These are phyloP conservation scores for Triplophysa siluroides DNA, from an alignment of 2,113 vertebrate species.

Conservation along the genomic window DNA sequence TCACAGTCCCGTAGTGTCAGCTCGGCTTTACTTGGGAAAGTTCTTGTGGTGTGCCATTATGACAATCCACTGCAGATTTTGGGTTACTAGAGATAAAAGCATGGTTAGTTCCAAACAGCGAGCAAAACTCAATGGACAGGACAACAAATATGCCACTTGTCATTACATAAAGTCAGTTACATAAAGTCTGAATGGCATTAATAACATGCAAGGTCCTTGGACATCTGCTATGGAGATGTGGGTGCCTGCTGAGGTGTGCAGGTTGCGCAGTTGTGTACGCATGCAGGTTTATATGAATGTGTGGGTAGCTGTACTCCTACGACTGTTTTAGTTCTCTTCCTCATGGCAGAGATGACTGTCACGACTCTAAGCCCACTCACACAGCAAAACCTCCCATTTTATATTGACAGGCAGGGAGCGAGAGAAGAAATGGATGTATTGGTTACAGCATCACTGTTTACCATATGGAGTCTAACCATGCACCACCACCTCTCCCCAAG, in stretches of 20 bases:
- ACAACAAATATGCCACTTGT: too few species aligned
- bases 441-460: slow-evolving; percentile 4
- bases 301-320: slow-evolving; percentile 46
- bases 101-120: too few species aligned
- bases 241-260: slow-evolving; percentile 35
- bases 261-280: slow-evolving; percentile 14
- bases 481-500: background rate
- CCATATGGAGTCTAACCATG: slow-evolving; percentile 18
- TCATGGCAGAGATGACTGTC: slow-evolving; percentile 63
- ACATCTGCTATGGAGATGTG: slow-evolving; percentile 57
- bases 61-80: too few species aligned
- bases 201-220: slow-evolving; percentile 44
- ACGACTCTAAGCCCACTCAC: slow-evolving; percentile 71
- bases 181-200: too few species aligned
- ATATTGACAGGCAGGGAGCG: slow-evolving; percentile 34
- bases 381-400: slow-evolving; percentile 59
- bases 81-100: too few species aligned
- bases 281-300: slow-evolving; percentile 44
- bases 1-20: too few species aligned
- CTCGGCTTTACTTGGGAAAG: too few species aligned
- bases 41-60: too few species aligned
- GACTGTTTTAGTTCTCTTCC: slow-evolving; percentile 46
- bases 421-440: slow-evolving; percentile 33
- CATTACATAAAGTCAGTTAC: too few species aligned
- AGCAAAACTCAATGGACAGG: too few species aligned